Evolutionary conservation across 2,888 invertebrate species (phyloP), one percentile per base, ranked within the genome.

Genomic region (Amphipyra berbera): DNA sequence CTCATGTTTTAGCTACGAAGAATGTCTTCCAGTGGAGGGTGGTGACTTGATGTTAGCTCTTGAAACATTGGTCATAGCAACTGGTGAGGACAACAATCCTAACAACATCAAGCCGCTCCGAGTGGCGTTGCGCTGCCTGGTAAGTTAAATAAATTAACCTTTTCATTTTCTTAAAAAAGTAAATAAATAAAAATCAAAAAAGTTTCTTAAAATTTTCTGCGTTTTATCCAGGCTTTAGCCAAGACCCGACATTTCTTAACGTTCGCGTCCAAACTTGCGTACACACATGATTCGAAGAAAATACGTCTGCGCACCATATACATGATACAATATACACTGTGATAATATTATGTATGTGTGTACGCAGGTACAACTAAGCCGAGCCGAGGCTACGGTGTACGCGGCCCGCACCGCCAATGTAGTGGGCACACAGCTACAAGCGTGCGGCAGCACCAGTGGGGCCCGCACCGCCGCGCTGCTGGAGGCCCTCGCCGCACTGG

Each of bases 51-150:
- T 97, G 83, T 90, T 96, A 53, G 96, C 96, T 6, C 88, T 97
- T 8, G 97, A 97, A 84, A 96, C 97, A 0, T 85, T 97, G 42
- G 96, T 97, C 30, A 94, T 97, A 30, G 91, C 94, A 0, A 92
- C 93, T 0, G 91, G 93, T 0, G 82, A 82, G 2, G 85, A 87
- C 6, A 79, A 85, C 14, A 82, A 89, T 74, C 82, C 89, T 1
- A 91, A 92, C 60, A 94, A 95, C 70, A 89, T 96, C 0, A 92
- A 92, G 65, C 96, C 97, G 30, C 85, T 97, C 46, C 95, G 96
- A 82, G 93, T 96, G 2, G 97, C 96, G 3, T 86, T 97, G 30
- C 95, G 96, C 37, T 97, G 97, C 81, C 96, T 97, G 57, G 97
- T 98, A 13, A 96, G 95, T 78, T 6, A n/a, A n/a, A n/a, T n/a